Base-by-base conservation (phyloP, 2,797 vertebrate species). In the Echeneis naucrates region DNA sequence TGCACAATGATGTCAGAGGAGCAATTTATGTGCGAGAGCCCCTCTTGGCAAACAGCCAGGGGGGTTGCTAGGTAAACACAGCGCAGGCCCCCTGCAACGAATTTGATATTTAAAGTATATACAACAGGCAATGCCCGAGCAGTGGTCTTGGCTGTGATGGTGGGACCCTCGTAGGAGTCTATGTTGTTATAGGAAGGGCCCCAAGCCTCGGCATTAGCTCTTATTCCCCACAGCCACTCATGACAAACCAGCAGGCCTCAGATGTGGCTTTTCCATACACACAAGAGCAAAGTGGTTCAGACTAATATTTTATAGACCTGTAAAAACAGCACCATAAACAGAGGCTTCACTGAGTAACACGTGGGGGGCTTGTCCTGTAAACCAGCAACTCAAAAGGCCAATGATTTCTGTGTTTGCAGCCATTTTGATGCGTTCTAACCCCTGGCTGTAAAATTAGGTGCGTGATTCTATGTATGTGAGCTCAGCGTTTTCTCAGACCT, bases 271-370 rank as follows among this genome's bases (percentile, higher is more conserved):
- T 92, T 90, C 83, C 87, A 87, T 86, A 87, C 91, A 89, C 87
- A 91, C 88, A 90, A 89, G 88, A 91, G 84, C 77, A 47, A 86
- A 92, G 93, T 87, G 89, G 90, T 88, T 92, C 81, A 89, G 88
- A 88, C 90, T 92, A 87, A 93, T 94, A 92, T 92, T 93, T 94
- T 93, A 94, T 88, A 88, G 89, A 92, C 86, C 89, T 88, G 89
- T 95, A 90, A 95, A 94, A 94, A 81, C 89, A 92, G 83, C 79
- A 89, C 82, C 82, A 92, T 91, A 92, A 94, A 94, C 90, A 93
- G 90, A 90, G 88, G 78, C 87, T 91, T 92, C 81, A 89, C 86
- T 87, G 78, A 91, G 88, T 80, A 85, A 79, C 89, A 84, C 82
- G 87, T 82, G 89, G 82, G 84, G 85, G 89, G 89, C 88, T 83